Conservation (phyloP, 53 echinoderm and acorn worm species). For the Patiria pectinifera region DNA sequence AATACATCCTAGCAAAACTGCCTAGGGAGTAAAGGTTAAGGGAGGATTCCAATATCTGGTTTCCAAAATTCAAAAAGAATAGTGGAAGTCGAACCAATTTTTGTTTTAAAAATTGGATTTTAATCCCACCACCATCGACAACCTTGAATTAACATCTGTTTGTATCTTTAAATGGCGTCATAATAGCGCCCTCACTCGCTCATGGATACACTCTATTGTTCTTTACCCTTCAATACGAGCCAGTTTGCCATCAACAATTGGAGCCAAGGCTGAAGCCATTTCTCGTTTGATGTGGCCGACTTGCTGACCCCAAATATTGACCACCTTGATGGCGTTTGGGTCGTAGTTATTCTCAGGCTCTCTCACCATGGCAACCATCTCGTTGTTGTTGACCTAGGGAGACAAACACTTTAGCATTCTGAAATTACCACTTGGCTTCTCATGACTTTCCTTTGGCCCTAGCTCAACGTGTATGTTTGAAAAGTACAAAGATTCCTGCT, state of each 20-base stretch:
- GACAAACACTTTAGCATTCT: not conserved
- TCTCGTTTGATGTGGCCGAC: slow-evolving; percentile 96
- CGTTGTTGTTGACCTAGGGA: slow-evolving; percentile 78
- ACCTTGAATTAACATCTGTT: not conserved
- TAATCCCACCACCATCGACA: no score
- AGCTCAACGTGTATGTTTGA: no score
- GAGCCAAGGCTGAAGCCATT: slow-evolving; percentile 75
- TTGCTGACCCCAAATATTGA: slow-evolving; percentile 84
- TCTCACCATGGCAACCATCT: slow-evolving; percentile 91
- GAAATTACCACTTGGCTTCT: no score
- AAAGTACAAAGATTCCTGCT: no score
- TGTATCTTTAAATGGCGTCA: not conserved
- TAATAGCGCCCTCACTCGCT: no score
- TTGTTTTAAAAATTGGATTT: no score
- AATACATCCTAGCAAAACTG: no score
- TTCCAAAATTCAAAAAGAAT: no score
- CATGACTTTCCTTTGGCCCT: no score
- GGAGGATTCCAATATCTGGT: no score
- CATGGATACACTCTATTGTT: not conserved
- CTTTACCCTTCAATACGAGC: slow-evolving; percentile 89
- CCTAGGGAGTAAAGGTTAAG: no score
- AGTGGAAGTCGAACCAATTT: no score
- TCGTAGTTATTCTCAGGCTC: slow-evolving; percentile 84
- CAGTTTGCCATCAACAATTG: slow-evolving; percentile 82
- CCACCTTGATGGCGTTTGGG: slow-evolving; percentile 82